Evolutionary conservation across 2,888 invertebrate genomes (phyloP).

Genomic region (Campoplex capitator): DNA sequence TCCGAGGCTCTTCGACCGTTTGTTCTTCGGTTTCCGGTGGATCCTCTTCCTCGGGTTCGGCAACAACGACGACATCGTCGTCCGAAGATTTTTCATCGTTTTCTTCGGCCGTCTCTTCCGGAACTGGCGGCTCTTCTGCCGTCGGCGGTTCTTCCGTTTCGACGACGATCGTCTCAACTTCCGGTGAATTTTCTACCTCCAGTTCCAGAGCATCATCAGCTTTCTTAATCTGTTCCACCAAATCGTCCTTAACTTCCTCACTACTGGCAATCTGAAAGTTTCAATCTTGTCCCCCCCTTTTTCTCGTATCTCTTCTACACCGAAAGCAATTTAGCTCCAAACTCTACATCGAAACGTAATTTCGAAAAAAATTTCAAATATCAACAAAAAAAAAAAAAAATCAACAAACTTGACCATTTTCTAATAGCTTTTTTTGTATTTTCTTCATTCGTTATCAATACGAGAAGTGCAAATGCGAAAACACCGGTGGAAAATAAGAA

Average conservation of each 20-base stretch:
- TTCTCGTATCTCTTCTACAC: conserved; percentile 59
- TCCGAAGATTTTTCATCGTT: conserved; percentile 61
- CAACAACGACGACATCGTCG: conserved; percentile 62
- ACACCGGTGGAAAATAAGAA: background rate
- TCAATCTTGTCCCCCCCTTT: conserved; percentile 61
- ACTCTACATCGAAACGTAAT: background rate
- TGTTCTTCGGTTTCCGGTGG: conserved; percentile 41
- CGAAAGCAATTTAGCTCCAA: conserved; percentile 10
- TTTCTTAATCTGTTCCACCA: conserved; percentile 77
- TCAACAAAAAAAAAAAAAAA: background rate
- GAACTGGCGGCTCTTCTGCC: conserved; percentile 44
- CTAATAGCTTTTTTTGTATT: background rate
- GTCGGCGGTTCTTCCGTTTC: conserved; percentile 66
- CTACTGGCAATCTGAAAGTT: conserved; percentile 70
- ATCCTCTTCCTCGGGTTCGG: conserved; percentile 62
- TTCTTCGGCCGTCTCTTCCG: conserved; percentile 34
- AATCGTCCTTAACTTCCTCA: conserved; percentile 73
- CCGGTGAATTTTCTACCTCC: conserved; percentile 44
- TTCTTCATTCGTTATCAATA: background rate
- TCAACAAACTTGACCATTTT: background rate
- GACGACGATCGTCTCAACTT: conserved; percentile 54
- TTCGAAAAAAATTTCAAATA: background rate
- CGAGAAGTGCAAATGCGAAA: background rate
- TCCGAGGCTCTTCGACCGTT: conserved; percentile 34
- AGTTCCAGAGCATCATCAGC: conserved; percentile 74